Percentiles rank a stretch among this genome's conserved stretches.
These are phyloP conservation scores for Herminia tarsipennalis DNA, from an alignment of 2,888 invertebrate genomes.

Conservation along the genomic window DNA sequence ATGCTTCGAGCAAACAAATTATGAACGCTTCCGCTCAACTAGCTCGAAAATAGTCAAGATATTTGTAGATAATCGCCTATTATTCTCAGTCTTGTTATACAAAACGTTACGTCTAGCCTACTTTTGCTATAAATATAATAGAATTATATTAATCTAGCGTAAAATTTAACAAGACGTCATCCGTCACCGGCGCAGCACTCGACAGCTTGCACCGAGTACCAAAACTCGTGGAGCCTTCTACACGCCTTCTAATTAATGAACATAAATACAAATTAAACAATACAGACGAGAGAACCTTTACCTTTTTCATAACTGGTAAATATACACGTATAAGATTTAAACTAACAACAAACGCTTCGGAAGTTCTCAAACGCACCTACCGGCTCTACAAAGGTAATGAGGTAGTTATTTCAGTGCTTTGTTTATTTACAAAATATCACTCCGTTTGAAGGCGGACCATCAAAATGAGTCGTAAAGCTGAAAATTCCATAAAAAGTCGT, in stretches of 20 bases:
- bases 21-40: conserved; percentile 11
- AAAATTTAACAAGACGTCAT: not conserved
- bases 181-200: conserved; percentile 4
- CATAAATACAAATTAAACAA: conserved; percentile 41
- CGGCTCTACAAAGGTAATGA: conserved; percentile 84
- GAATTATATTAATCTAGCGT: not conserved
- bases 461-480: conserved; percentile 83
- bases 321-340: conserved; percentile 55
- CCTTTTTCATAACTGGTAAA: conserved; percentile 45
- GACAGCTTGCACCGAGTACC: not conserved
- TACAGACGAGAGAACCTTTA: conserved; percentile 26
- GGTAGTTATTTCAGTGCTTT: conserved; percentile 82
- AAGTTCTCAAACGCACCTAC: conserved; percentile 68
- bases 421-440: conserved; percentile 86
- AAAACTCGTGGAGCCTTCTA: conserved; percentile 17
- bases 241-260: conserved; percentile 28
- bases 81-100: conserved; percentile 13
- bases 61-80: conserved; percentile 7
- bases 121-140: conserved; percentile 11
- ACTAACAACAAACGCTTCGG: conserved; percentile 62
- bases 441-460: conserved; percentile 86
- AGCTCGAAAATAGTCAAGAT: conserved; percentile 4
- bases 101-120: conserved; percentile 6
- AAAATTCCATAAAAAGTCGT: conserved; percentile 85
- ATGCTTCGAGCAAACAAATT: conserved; percentile 24